Evolutionary conservation across 2,113 vertebrate genomes (phyloP), one percentile per base, ranked within the genome.

Genomic region (Ptilonorhynchus violaceus): DNA sequence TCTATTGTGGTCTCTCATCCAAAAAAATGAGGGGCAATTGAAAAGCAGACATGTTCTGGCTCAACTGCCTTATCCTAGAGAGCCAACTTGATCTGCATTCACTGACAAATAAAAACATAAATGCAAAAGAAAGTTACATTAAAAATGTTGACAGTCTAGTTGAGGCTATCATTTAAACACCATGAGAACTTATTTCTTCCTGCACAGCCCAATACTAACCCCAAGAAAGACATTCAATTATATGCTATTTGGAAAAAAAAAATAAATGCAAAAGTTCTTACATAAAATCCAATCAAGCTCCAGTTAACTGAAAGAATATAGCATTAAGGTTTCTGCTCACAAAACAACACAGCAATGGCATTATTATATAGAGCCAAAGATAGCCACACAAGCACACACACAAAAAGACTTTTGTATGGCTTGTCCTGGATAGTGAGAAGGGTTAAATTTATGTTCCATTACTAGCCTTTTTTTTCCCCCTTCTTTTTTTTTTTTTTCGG

Each of bases 361-460:
- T 85, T 81, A 88, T 78, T 77, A 82, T 19, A 66, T 7, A 72
- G 84, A 90, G 80, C 64, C 81, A 90, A 75, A 93, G 88, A 88
- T 10, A 80, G 68, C 27, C 89, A 42, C 86, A 72, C 35, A 86
- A 86, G 66, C 72, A 67, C 76, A 53, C 33, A 49, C 55, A 77
- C 76, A 58, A 30, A 88, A 70, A 75, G 82, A 84, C 47, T 68
- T 88, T 85, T 91, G 39, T 69, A 25, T n/a, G 44, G 78, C 84
- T 68, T 87, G 87, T 55, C 92, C 92, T 66, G 68, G 81, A 97
- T 82, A 94, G 96, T 56, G 47, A 97, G 96, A 98, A 98, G 98
- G 97, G 98, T 98, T 98, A 98, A 98, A 98, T 98, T 97, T 98
- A 98, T 98, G 98, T 99, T 98, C 98, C 98, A 98, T 99, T 99